phyloP scores from a whole-genome alignment of 2,888 invertebrate genomes.

The Scaptomyza flava region DNA sequence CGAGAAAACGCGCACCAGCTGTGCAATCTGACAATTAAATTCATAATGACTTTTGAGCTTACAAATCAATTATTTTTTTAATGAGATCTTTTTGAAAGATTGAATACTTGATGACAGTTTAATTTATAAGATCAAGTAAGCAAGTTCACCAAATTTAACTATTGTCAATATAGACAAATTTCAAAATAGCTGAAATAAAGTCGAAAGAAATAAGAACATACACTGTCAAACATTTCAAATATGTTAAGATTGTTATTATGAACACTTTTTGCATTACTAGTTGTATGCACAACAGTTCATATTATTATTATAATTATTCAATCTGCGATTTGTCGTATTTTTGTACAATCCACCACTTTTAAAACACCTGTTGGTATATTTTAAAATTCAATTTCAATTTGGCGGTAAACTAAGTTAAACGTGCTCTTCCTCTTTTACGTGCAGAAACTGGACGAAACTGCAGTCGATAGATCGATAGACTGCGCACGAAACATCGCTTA shows the following conservation, averaged over 20 bases:
- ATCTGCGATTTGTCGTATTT: too few species aligned
- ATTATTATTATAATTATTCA: neutral
- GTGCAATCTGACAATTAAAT: conserved; percentile 28
- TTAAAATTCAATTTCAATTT: neutral
- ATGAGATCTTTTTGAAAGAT: neutral
- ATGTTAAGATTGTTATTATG: too few species aligned
- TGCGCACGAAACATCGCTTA: accelerated
- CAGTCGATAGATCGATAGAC: conserved; percentile 10
- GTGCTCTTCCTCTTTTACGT: neutral
- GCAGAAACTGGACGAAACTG: conserved; percentile 21
- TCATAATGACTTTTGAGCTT: conserved; percentile 12
- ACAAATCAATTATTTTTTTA: conserved; percentile 11
- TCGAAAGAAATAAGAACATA: neutral
- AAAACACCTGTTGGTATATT: neutral
- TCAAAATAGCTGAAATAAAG: too few species aligned
- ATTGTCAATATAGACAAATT: too few species aligned
- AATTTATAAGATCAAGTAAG: neutral
- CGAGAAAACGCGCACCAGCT: conserved; percentile 24
- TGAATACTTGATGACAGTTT: neutral
- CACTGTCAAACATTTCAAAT: too few species aligned
- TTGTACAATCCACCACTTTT: neutral
- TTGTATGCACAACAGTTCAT: neutral
- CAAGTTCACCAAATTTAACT: too few species aligned
- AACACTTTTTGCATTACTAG: neutral
- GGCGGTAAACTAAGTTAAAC: conserved; percentile 1